These are phyloP conservation scores for Cactoblastis cactorum DNA, from an alignment of 2,888 invertebrate genomes.

Conservation along the genomic window DNA sequence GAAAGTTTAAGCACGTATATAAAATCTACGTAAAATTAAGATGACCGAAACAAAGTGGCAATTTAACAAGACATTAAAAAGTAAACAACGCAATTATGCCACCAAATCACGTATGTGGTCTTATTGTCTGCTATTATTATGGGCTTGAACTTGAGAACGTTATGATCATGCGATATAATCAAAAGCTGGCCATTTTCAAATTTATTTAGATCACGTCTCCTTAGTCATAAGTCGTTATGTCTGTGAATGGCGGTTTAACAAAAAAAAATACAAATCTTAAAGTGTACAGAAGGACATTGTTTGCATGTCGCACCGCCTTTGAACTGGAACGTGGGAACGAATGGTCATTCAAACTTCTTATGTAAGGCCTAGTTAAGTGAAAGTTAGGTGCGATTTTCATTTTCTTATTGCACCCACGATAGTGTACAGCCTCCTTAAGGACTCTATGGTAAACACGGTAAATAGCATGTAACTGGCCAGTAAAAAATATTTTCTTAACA, in stretches of 20 bases:
- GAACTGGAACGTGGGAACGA: slow-evolving; percentile 62
- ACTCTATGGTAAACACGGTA: neutral
- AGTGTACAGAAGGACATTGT: slow-evolving; percentile 53
- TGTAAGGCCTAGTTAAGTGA: slow-evolving; percentile 8
- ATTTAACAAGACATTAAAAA: slow-evolving; percentile 43
- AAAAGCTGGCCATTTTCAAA: slow-evolving; percentile 49
- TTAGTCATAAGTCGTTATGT: slow-evolving; percentile 66
- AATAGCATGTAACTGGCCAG: neutral
- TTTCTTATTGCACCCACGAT: slow-evolving; percentile 18
- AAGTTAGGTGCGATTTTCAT: slow-evolving; percentile 16
- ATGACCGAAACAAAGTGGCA: slow-evolving; percentile 28
- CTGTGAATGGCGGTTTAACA: slow-evolving; percentile 50
- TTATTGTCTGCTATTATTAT: slow-evolving; percentile 63
- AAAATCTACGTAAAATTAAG: slow-evolving; percentile 19
- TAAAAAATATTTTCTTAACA: neutral
- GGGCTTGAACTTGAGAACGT: slow-evolving; percentile 26
- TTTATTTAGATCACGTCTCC: slow-evolving; percentile 69
- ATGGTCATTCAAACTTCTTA: slow-evolving; percentile 27
- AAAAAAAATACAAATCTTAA: slow-evolving; percentile 28
- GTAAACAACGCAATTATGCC: slow-evolving; percentile 45
- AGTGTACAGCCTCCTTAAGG: neutral
- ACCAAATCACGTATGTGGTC: slow-evolving; percentile 66
- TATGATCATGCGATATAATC: slow-evolving; percentile 49
- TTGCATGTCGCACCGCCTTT: slow-evolving; percentile 33
- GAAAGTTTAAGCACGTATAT: slow-evolving; percentile 20